Conservation (phyloP, 2,888 invertebrate species). For the Chrysomela aeneicollis region DNA sequence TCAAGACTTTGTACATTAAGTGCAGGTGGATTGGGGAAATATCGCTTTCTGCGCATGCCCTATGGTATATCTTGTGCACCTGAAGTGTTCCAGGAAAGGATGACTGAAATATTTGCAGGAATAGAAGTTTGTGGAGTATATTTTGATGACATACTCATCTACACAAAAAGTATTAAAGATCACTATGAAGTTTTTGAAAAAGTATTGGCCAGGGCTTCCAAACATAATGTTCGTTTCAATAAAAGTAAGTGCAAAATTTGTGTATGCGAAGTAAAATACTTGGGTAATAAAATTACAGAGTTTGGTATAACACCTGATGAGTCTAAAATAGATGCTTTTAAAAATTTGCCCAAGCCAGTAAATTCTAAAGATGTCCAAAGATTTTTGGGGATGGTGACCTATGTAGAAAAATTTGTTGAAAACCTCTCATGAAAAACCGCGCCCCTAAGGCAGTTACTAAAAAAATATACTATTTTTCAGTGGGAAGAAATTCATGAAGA, state of each 20-base stretch:
- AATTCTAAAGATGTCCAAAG: slow-evolving; percentile 22
- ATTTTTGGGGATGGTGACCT: slow-evolving; percentile 43
- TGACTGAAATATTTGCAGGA: not conserved
- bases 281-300: not conserved
- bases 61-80: slow-evolving; percentile 6
- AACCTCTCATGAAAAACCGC: slow-evolving; percentile 39
- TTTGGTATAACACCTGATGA: slow-evolving; percentile 12
- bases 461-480: slow-evolving; percentile 31
- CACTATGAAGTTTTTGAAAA: not conserved
- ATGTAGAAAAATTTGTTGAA: slow-evolving; percentile 41
- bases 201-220: not conserved
- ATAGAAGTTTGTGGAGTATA: slow-evolving; percentile 3
- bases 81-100: slow-evolving; percentile 4
- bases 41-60: too few relatives aligned
- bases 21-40: not conserved
- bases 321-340: slow-evolving; percentile 23
- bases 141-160: too few relatives aligned
- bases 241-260: not conserved
- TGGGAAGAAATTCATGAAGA: slow-evolving; percentile 25
- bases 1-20: slow-evolving; percentile 2
- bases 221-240: not conserved
- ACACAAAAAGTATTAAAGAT: too few relatives aligned
- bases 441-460: slow-evolving; percentile 35
- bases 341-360: slow-evolving; percentile 12
- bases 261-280: not conserved